Evolutionary conservation across 1,140 invertebrate genomes (phyloP).

Genomic region (Sarcophaga bullata): DNA sequence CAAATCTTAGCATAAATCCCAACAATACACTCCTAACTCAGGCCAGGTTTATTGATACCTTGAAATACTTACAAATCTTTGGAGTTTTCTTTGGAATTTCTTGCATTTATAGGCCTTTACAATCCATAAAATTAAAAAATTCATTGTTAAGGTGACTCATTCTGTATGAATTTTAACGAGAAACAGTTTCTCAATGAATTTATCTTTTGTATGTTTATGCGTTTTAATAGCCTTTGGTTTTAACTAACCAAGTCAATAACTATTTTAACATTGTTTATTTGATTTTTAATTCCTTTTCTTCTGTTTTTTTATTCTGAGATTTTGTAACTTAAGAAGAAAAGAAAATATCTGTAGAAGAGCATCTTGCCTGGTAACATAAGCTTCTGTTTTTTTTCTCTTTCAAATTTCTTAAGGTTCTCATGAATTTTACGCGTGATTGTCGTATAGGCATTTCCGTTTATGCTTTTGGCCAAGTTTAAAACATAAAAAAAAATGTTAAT

Average conservation of each 20-base stretch:
- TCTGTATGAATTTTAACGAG: background rate
- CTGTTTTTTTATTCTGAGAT: too few species aligned
- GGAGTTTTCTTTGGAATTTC: too few species aligned
- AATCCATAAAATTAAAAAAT: too few species aligned
- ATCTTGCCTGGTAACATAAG: too few species aligned
- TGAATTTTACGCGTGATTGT: slow-evolving; percentile 21
- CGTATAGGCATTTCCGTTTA: slow-evolving; percentile 20
- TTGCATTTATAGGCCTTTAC: too few species aligned
- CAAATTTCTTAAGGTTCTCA: background rate
- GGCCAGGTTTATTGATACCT: background rate
- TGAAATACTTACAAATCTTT: too few species aligned
- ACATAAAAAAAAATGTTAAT: background rate
- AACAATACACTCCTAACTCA: too few species aligned
- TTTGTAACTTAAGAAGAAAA: too few species aligned
- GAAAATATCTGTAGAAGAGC: too few species aligned
- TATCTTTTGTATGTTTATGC: background rate
- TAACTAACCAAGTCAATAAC: background rate
- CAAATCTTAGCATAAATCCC: too few species aligned
- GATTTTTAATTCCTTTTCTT: too few species aligned
- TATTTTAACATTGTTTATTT: background rate
- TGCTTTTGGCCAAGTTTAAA: background rate
- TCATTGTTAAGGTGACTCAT: background rate
- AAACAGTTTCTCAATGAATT: background rate
- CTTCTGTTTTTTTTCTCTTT: background rate
- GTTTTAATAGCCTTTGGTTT: background rate